Base-by-base conservation (phyloP, 2,888 invertebrate species). In the Halocaridina rubra region DNA sequence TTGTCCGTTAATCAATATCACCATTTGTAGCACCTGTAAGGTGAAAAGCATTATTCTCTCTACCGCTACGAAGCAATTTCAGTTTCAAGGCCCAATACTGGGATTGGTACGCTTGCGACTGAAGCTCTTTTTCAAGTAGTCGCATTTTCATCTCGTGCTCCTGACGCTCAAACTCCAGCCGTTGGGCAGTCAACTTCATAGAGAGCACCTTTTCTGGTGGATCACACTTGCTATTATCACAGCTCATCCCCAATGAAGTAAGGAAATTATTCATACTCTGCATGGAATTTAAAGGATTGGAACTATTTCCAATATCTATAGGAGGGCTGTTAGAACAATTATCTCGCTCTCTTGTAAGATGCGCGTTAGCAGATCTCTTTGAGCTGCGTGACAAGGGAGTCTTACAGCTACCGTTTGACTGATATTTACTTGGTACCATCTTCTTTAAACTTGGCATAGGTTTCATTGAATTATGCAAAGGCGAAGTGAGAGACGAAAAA, bases 361-460 rank as follows among this genome's bases (percentile, higher is more conserved):
- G 39, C 2, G 61, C 24, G 5, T 32, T 33, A 53, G 33, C 46
- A 2, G 76, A 69, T 39, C 71, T 86, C 27, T 64, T 72, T 16
- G 39, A 57, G 16, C 74, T 67, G 16, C 79, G 64, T 22, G 33
- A 32, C n/a, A 24, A 39, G 30, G 69, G 19, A n/a, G 19, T 75
- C 67, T 84, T 84, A 32, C 30, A 61, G 30, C 8, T 67, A 19
- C 67, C 29, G 7, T 46, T 27, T 53, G 74, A 32, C 57, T 84
- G 82, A 30, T 72, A 72, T 27, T 84, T 82, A 33, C 32, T 53
- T 19, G 80, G 82, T 30, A 82, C 74, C 85, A 87, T 87, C 59
- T 87, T 87, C 46, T 80, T 85, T 24, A 87, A 69, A 46, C 82
- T 81, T 8, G 87, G 87, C 84, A 87, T 84, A 32, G 87, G 85